Evolutionary conservation across 1,140 invertebrate species (phyloP), one percentile per base, ranked within the genome.

Genomic region (Trissolcus basalis): DNA sequence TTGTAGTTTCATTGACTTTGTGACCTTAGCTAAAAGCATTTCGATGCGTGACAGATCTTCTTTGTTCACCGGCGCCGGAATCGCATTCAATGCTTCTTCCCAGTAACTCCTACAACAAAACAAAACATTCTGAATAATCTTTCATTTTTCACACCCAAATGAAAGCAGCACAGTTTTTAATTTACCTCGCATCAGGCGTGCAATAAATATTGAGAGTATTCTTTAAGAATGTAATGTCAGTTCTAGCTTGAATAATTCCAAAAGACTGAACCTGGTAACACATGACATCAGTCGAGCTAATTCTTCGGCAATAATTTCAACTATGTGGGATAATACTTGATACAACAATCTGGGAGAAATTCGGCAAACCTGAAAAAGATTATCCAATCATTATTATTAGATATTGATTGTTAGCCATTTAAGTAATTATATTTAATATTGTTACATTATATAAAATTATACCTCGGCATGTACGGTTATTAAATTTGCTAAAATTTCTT

Each of bases 381-480:
- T 65, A 67, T 45, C 59, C 75, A 44, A n/a, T 11, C 9, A 9
- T 35, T 6, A 35, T 35, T 35, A 10, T 6, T 35, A 5, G 10
- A 35, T 35, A 35, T 35, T 35, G 5, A 35, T 35, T 35, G n/a
- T n/a, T n/a, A n/a, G n/a, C n/a, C n/a, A n/a, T 35, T 6, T 6
- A 6, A 35, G 10, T 35, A 6, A 35, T 35, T 35, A 35, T 43
- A 49, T n/a, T 59, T 59, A 0, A 41, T 9, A 54, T 33, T 45
- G 33, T 15, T 47, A 47, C 14, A 4, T 47, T 8, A 47, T 15
- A 15, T 14, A 47, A 47, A 13, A 16, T 55, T 56, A 56, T 78
- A 97, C 96, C 91, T 98, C 96, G 9, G 96, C 94, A 87, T 97
- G 96, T 6, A 99, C 96, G 61, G 94, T 94, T 27, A 98, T 96